A percentile compares a stretch with the other conserved stretches of the same genome.
These are phyloP conservation scores for Oreochromis aureus DNA, from an alignment of 2,113 vertebrate species.

Conservation along the genomic window DNA sequence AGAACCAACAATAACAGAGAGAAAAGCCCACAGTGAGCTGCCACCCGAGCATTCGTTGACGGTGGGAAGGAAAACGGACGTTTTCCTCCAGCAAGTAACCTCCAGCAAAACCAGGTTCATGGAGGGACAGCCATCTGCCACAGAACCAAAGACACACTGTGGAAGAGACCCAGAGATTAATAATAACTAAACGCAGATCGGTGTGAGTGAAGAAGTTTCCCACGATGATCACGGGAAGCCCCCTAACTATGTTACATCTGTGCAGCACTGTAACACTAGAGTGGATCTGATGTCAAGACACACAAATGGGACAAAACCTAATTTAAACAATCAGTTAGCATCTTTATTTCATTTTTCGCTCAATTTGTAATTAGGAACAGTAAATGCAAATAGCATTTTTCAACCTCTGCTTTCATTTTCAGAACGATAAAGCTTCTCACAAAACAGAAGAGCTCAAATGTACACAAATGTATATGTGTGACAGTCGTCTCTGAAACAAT, in stretches of 20 bases:
- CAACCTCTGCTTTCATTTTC: neutral
- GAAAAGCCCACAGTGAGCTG: neutral
- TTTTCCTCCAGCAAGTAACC: neutral
- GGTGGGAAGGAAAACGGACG: neutral
- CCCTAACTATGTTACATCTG: neutral
- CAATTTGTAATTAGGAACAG: neutral
- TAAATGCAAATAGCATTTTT: neutral
- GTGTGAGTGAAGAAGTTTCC: neutral
- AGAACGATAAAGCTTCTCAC: neutral
- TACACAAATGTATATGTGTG: neutral
- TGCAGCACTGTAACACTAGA: neutral
- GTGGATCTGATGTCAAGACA: neutral
- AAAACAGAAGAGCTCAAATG: neutral
- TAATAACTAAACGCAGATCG: neutral
- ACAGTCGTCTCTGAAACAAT: neutral
- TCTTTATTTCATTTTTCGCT: neutral
- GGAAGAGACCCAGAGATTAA: neutral
- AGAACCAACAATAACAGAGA: neutral
- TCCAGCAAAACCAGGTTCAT: neutral
- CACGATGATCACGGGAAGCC: neutral
- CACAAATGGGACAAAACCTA: neutral
- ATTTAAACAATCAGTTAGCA: neutral
- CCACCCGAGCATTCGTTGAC: neutral
- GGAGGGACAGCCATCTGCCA: neutral
- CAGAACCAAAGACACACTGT: neutral